Evolutionary conservation across 2,797 vertebrate species (phyloP), one percentile per base, ranked within the genome.

Genomic region (Podargus strigoides): DNA sequence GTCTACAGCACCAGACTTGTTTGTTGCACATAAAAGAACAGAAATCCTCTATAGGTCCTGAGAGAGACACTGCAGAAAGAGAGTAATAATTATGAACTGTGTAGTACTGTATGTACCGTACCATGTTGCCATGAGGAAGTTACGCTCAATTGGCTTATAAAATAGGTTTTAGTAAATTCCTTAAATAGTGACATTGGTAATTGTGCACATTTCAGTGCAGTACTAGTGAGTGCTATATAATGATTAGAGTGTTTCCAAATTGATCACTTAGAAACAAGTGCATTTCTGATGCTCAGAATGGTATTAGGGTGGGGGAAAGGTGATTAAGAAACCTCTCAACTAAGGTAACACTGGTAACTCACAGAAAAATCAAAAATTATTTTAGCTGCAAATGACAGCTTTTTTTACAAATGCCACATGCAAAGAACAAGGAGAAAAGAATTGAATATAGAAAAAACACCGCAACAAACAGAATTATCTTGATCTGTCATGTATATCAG

Each of bases 1-100:
- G 92, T 96, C 94, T 97, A 89, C 75, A 94, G 85, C 59, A 94
- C 90, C 83, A 96, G 91, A 78, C 88, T 96, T 97, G 85, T 96
- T 97, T 97, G 94, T 97, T 96, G 93, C 94, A 89, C 96, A 95
- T 96, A 88, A 95, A 95, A 96, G 95, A 95, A 94, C 92, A 97
- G 94, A 97, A 97, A 95, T 96, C 92, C 93, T 93, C 69, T 73
- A 14, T 67, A 72, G 55, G 90, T 97, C 94, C 94, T 93, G 62
- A 82, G 76, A 81, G 96, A 94, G 93, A 72, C 44, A 73, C 85
- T 91, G 86, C 73, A 90, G 86, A 95, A 89, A 85, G 63, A 90
- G 89, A 94, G 92, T 80, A 92, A 94, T 96, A 94, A 63, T 96
- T 96, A 89, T 93, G 97, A 97, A 95, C 86, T 56, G 41, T 20